These are phyloP conservation scores for Dione juno DNA, from an alignment of 2,888 invertebrate genomes.

Conservation along the genomic window DNA sequence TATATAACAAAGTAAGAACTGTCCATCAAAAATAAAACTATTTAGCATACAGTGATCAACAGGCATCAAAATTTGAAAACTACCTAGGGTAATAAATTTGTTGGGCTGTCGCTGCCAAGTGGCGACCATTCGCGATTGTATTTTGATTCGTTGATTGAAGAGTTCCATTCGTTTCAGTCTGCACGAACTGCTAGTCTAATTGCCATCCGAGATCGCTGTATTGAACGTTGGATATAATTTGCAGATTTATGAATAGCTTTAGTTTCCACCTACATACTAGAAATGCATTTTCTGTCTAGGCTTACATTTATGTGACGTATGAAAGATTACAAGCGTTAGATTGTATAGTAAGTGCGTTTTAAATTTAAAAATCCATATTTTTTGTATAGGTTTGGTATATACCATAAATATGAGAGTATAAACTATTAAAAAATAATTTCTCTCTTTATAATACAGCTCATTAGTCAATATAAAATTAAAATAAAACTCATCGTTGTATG, in stretches of 20 bases:
- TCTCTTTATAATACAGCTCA: no score
- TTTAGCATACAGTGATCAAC: constrained; percentile 60
- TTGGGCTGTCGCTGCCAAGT: constrained; percentile 80
- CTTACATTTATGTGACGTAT: constrained; percentile 17
- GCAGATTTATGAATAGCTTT: constrained; percentile 45
- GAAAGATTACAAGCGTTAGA: background rate
- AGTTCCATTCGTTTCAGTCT: constrained; percentile 79
- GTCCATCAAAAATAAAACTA: constrained; percentile 25
- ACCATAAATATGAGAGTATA: background rate
- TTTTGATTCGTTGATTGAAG: constrained; percentile 84
- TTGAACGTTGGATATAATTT: constrained; percentile 48
- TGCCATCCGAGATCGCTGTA: constrained; percentile 77
- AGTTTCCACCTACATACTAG: constrained; percentile 29
- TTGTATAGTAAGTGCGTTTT: background rate
- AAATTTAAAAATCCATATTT: background rate
- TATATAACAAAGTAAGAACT: constrained; percentile 20
- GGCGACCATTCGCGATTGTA: constrained; percentile 79
- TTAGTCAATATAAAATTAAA: no score
- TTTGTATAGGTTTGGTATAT: background rate
- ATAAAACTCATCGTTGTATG: no score
- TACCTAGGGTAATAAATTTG: constrained; percentile 78
- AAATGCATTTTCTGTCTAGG: constrained; percentile 20
- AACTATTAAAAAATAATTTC: background rate
- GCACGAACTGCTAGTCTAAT: constrained; percentile 76
- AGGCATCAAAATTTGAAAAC: constrained; percentile 78